These are phyloP conservation scores for Calyptommatus sinebrachiatus DNA, from an alignment of 2,113 vertebrate genomes.

Conservation along the genomic window DNA sequence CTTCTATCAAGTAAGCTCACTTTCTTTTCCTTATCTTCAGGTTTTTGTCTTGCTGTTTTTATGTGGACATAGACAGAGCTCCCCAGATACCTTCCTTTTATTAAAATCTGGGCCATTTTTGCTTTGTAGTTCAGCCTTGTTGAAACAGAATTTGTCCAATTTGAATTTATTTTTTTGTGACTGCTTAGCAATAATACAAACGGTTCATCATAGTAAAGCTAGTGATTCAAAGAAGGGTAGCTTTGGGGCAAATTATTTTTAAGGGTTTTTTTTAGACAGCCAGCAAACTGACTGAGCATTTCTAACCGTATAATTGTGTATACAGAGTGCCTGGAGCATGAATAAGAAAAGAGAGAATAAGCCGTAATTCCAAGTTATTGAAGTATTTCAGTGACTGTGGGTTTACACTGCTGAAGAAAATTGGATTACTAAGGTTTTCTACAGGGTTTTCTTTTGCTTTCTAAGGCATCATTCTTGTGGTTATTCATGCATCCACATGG, in stretches of 20 bases:
- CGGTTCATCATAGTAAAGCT: not conserved
- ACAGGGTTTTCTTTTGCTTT: constrained; percentile 17
- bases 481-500: not conserved
- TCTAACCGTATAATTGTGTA: constrained; percentile 9
- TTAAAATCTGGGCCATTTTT: not conserved
- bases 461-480: fast-evolving
- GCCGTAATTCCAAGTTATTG: not conserved
- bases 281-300: not conserved
- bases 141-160: constrained; percentile 34
- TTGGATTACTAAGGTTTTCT: not conserved
- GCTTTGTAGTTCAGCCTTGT: constrained; percentile 20
- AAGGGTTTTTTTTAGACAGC: constrained; percentile 32
- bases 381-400: constrained; percentile 22
- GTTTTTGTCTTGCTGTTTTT: constrained; percentile 22
- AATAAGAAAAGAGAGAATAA: constrained; percentile 16
- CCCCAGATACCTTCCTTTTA: constrained; percentile 8
- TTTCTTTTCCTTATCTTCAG: constrained; percentile 20
- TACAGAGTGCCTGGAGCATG: not conserved
- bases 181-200: not conserved
- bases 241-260: constrained; percentile 9
- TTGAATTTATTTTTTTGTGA: constrained; percentile 22
- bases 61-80: not conserved
- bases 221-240: not conserved
- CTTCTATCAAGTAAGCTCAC: constrained; percentile 39
- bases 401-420: constrained; percentile 16